Base-by-base conservation (phyloP, 2,888 invertebrate species). In the Platycheirus rosarum region DNA sequence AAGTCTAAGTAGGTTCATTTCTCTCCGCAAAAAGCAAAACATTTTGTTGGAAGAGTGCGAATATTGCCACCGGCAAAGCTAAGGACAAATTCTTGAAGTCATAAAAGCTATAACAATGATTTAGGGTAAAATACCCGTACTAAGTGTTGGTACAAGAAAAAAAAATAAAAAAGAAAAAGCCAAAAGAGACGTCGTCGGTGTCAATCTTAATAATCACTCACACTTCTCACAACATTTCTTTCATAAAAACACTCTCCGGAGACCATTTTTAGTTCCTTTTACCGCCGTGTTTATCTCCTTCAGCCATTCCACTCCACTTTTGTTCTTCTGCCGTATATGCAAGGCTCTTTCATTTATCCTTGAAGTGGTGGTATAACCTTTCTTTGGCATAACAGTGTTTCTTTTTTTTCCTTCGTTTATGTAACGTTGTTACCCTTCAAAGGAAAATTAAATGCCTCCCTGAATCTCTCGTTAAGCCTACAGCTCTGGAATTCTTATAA, bases 251-350 rank as follows among this genome's bases (percentile, higher is more conserved):
- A 46, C 20, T 46, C 66, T 57, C 49, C 9, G 2, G 49, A 32
- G 65, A 49, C 74, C 55, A 40, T 48, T 70, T 70, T 48, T 32
- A 68, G 18, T 11, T 68, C 20, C 53, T 53, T 53, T 55, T 49
- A 26, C 32, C 49, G 60, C 40, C 35, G 42, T 29, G 26, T 48
- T 32, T 23, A 49, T 66, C 49, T 32, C 11, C 48, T 55, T 48
- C 65, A 74, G 48, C n/a, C 57, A 29, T 75, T 11, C 44, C 35
- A 68, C 57, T 57, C 11, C 6, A 49, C 9, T 40, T 23, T 57
- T 55, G 20, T 55, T 37, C 35, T 55, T 55, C 13, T 20, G 1
- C 16, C 32, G 16, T 51, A 7, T 48, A 18, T 4, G 29, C 32
- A 53, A 53, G 51, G 18, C 14, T 37, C 37, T 23, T 55, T 55